Conservation (phyloP, 2,888 invertebrate genomes). For the Odontomyia ornata region DNA sequence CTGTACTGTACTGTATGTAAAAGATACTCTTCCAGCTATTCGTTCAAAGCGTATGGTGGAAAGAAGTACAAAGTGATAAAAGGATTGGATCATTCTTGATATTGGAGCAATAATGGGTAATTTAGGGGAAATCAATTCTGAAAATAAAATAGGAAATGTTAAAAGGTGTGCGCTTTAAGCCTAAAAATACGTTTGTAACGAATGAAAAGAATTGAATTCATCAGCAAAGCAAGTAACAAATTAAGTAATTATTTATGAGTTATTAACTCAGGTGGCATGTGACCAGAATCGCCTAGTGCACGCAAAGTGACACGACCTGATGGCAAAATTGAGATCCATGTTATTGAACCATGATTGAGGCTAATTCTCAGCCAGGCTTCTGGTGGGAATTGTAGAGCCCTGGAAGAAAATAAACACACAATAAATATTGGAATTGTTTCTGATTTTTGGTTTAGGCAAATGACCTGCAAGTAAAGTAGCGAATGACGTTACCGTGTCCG, state of each 20-base stretch:
- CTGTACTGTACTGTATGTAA: no score
- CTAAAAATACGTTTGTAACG: not conserved
- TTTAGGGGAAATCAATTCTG: conserved; percentile 22
- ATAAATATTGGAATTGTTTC: not conserved
- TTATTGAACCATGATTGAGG: conserved; percentile 92
- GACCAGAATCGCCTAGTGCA: conserved; percentile 87
- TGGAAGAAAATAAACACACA: conserved; percentile 60
- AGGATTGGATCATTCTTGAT: no score
- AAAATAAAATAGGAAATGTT: not conserved
- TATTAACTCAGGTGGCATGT: conserved; percentile 80
- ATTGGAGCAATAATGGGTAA: no score
- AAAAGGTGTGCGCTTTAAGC: not conserved
- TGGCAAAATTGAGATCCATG: conserved; percentile 87
- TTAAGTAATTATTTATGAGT: conserved; percentile 67
- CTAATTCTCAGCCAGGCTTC: conserved; percentile 96
- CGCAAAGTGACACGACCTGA: conserved; percentile 86
- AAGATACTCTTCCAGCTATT: no score
- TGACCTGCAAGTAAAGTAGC: conserved; percentile 91
- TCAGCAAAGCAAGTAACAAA: not conserved
- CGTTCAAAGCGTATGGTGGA: no score
- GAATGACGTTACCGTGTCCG: conserved; percentile 97
- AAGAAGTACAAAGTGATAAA: no score
- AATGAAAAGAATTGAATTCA: conserved; percentile 20
- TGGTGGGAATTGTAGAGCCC: conserved; percentile 95
- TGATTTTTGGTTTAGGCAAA: not conserved